Evolutionary conservation across 2,113 vertebrate genomes (phyloP).

Genomic region (Choloepus hoffmanni): DNA sequence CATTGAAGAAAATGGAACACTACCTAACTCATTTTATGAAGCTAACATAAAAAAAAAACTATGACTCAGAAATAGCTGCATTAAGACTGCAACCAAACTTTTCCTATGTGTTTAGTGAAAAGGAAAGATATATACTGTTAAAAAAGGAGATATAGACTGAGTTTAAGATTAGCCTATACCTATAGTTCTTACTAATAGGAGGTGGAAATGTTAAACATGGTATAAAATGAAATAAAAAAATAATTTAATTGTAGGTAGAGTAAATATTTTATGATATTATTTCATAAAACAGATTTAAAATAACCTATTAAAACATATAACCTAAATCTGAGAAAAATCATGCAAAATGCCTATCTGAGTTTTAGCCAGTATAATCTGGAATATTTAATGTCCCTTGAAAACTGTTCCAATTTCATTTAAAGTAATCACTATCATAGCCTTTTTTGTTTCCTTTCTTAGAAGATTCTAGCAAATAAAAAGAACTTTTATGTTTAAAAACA

Average conservation of each 20-base stretch:
- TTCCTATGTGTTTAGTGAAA: not conserved
- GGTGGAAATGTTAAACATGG: not conserved
- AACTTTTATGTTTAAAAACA: not conserved
- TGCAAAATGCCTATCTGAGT: not conserved
- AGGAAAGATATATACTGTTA: not conserved
- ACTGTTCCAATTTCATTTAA: not conserved
- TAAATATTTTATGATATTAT: not conserved
- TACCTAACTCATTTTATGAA: too few relatives aligned
- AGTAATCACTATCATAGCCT: not conserved
- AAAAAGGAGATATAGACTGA: not conserved
- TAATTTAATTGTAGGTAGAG: not conserved
- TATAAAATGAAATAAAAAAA: not conserved
- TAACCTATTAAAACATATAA: not conserved
- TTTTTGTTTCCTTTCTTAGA: not conserved
- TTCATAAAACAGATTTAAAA: not conserved
- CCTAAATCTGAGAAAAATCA: not conserved
- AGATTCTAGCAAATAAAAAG: not conserved
- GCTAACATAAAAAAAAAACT: too few relatives aligned
- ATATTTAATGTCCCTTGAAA: not conserved
- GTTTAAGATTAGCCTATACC: not conserved
- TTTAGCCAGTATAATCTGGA: not conserved
- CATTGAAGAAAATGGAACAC: too few relatives aligned
- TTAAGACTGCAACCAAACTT: not conserved
- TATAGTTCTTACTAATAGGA: not conserved
- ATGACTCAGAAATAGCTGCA: not conserved